phyloP scores from a whole-genome alignment of 2,113 vertebrate genomes.

The Hippocampus barbouri region DNA sequence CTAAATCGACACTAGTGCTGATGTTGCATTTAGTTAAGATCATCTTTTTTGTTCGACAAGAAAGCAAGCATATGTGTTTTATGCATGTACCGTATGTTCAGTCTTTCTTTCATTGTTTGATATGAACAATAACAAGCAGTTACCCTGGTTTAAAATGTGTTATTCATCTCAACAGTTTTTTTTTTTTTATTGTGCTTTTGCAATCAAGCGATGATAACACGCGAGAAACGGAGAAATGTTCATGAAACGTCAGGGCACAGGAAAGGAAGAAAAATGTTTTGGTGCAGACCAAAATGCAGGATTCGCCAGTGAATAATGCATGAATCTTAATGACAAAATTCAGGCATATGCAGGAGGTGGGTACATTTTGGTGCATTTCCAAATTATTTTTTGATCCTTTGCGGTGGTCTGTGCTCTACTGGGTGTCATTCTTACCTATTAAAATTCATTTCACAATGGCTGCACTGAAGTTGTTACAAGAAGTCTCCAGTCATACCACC shows the following conservation, averaged over 20 bases:
- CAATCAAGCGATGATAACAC: not conserved
- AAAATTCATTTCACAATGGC: conserved; percentile 1
- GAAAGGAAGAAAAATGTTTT: not conserved
- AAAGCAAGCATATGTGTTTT: too few species aligned
- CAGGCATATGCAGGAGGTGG: not conserved
- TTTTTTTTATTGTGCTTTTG: not conserved
- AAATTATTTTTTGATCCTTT: not conserved
- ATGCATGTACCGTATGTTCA: too few species aligned
- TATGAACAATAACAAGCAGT: not conserved
- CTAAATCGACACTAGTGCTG: not conserved
- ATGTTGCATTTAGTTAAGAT: not conserved
- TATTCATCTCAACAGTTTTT: not conserved
- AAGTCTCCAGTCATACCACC: not conserved
- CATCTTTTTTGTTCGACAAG: not conserved
- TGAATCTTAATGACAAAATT: not conserved
- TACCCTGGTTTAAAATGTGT: not conserved
- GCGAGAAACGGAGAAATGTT: not conserved
- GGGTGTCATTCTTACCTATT: not conserved
- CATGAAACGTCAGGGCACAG: not conserved
- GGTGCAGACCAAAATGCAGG: not conserved
- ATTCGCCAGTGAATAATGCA: not conserved
- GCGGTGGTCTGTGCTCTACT: not conserved
- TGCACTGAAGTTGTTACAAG: not conserved
- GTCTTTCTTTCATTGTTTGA: too few species aligned
- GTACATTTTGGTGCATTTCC: not conserved